Conservation (phyloP, 1,140 invertebrate genomes). For the Bombus waltoni region DNA sequence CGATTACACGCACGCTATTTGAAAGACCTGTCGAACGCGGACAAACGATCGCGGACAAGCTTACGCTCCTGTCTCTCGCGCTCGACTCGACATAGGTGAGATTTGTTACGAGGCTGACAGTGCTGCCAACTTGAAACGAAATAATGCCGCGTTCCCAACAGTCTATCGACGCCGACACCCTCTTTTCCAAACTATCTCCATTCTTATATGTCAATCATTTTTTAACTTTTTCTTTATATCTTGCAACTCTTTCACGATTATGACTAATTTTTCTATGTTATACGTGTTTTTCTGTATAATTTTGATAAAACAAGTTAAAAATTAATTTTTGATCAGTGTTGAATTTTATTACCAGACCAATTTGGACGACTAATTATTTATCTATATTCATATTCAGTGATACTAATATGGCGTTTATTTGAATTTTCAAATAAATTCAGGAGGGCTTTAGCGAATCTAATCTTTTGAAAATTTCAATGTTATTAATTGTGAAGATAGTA, state of each 20-base stretch:
- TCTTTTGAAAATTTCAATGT: background rate
- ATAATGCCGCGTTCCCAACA: conserved; percentile 29
- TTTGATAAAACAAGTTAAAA: no score
- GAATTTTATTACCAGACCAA: background rate
- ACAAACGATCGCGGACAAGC: conserved; percentile 70
- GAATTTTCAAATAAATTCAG: conserved; percentile 27
- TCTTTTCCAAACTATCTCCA: background rate
- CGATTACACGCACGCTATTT: conserved; percentile 53
- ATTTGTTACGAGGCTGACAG: conserved; percentile 73
- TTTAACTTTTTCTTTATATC: background rate
- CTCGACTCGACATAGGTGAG: conserved; percentile 72
- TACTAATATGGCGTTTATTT: conserved; percentile 28
- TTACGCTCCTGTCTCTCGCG: conserved; percentile 72
- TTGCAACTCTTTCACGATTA: background rate
- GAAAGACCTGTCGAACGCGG: conserved; percentile 68
- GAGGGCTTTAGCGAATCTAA: background rate
- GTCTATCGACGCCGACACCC: background rate
- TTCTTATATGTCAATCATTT: background rate
- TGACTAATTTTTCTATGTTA: background rate
- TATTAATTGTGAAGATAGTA: background rate
- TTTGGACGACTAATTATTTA: background rate
- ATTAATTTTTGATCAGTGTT: background rate
- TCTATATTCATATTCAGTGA: background rate
- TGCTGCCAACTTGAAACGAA: conserved; percentile 61
- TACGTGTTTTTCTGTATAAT: background rate